phyloP scores from a whole-genome alignment of 2,888 invertebrate species.

The Tuta absoluta region DNA sequence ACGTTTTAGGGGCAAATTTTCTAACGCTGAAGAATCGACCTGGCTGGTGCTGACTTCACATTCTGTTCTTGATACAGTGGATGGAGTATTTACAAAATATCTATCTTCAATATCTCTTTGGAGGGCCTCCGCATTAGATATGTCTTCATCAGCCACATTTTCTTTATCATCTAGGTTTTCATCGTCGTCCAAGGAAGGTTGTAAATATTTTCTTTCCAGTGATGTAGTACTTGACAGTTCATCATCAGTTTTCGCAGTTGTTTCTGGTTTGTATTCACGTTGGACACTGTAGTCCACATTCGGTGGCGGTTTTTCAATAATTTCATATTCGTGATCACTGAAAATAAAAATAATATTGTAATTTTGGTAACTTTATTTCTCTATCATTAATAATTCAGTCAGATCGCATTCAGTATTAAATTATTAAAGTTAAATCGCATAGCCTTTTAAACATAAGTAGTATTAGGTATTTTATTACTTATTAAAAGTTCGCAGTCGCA shows the following conservation, averaged over 20 bases:
- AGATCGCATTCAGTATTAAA: slow-evolving; percentile 7
- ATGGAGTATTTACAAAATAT: slow-evolving; percentile 81
- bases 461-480: slow-evolving; percentile 32
- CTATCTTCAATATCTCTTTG: slow-evolving; percentile 84
- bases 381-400: slow-evolving; percentile 12
- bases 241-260: slow-evolving; percentile 69
- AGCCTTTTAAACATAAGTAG: slow-evolving; percentile 37
- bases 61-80: slow-evolving; percentile 83
- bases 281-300: slow-evolving; percentile 67
- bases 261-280: slow-evolving; percentile 56
- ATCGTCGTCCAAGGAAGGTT: slow-evolving; percentile 76
- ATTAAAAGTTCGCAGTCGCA: slow-evolving; percentile 41
- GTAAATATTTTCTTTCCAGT: slow-evolving; percentile 71
- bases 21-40: slow-evolving; percentile 84
- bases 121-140: slow-evolving; percentile 74
- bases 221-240: slow-evolving; percentile 77
- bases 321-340: slow-evolving; percentile 97
- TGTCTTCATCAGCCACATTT: slow-evolving; percentile 53
- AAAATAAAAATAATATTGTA: slow-evolving; percentile 54
- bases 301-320: slow-evolving; percentile 86
- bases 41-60: slow-evolving; percentile 85
- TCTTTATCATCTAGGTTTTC: slow-evolving; percentile 65
- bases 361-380: no score
- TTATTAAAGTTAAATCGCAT: slow-evolving; percentile 30
- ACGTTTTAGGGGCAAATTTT: slow-evolving; percentile 82